These are phyloP conservation scores for Acanthiza pusilla DNA, from an alignment of 2,797 vertebrate species.

Conservation along the genomic window DNA sequence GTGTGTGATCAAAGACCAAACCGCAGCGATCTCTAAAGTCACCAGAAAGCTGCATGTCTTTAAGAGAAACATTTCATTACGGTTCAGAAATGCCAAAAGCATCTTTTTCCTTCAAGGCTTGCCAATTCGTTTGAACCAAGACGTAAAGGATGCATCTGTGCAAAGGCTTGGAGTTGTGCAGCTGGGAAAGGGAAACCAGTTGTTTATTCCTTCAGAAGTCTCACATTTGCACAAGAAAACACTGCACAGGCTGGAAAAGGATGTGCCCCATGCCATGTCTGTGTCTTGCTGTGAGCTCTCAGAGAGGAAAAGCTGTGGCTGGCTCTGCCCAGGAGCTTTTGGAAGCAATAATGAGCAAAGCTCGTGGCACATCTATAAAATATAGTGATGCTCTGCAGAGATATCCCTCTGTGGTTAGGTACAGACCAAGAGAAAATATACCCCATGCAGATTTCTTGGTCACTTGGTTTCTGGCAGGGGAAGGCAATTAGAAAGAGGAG, in stretches of 20 bases:
- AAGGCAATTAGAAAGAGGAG: not conserved
- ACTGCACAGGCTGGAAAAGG: not conserved
- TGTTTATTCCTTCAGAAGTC: constrained; percentile 12
- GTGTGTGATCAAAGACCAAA: constrained; percentile 33
- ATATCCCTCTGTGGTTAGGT: constrained; percentile 3
- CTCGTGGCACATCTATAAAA: not conserved
- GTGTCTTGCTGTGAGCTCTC: not conserved
- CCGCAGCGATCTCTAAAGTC: not conserved
- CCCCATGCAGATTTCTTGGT: not conserved
- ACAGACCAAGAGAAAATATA: not conserved
- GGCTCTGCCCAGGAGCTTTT: constrained; percentile 5
- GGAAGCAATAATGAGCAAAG: constrained; percentile 5
- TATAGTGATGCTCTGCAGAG: not conserved
- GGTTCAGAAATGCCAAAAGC: not conserved
- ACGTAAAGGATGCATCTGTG: constrained; percentile 14
- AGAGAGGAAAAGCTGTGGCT: not conserved
- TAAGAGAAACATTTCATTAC: not conserved
- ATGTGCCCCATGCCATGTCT: not conserved
- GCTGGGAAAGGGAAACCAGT: not conserved
- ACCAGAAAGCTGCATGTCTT: not conserved
- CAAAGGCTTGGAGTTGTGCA: not conserved
- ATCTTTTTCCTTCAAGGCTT: constrained; percentile 27
- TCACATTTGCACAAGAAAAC: not conserved
- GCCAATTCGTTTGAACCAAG: constrained; percentile 4
- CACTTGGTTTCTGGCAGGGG: not conserved